Conservation (phyloP, 2,888 invertebrate genomes). For the Celastrina argiolus region DNA sequence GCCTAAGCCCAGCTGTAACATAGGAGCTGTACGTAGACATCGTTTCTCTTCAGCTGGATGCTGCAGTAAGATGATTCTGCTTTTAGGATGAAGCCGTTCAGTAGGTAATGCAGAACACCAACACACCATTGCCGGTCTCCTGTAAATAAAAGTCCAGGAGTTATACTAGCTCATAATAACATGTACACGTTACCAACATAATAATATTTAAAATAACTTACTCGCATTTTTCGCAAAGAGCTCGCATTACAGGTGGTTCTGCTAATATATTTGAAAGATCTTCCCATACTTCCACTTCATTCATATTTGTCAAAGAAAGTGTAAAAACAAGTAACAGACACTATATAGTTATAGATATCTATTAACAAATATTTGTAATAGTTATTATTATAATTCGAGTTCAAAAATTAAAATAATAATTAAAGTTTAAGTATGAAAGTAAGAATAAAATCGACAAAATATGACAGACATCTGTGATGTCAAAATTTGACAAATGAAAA, state of each 20-base stretch:
- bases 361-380: not conserved
- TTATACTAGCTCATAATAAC: not conserved
- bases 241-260: slow-evolving; percentile 86
- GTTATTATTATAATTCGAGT: no score
- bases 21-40: slow-evolving; percentile 92
- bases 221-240: slow-evolving; percentile 85
- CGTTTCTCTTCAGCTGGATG: slow-evolving; percentile 96
- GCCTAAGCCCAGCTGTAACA: slow-evolving; percentile 87
- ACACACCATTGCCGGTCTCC: slow-evolving; percentile 91
- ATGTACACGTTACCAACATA: not conserved
- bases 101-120: slow-evolving; percentile 92
- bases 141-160: slow-evolving; percentile 50
- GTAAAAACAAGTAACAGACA: not conserved
- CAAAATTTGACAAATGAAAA: no score
- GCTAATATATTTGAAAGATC: slow-evolving; percentile 85
- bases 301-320: slow-evolving; percentile 42
- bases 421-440: no score
- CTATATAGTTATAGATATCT: not conserved
- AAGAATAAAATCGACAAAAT: no score
- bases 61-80: slow-evolving; percentile 88
- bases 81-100: slow-evolving; percentile 81
- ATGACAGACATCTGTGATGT: no score
- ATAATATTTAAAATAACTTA: slow-evolving; percentile 59
- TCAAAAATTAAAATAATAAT: no score
- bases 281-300: slow-evolving; percentile 78